These are phyloP conservation scores for Anolis sagrei DNA, from an alignment of 2,113 vertebrate genomes.

Conservation along the genomic window DNA sequence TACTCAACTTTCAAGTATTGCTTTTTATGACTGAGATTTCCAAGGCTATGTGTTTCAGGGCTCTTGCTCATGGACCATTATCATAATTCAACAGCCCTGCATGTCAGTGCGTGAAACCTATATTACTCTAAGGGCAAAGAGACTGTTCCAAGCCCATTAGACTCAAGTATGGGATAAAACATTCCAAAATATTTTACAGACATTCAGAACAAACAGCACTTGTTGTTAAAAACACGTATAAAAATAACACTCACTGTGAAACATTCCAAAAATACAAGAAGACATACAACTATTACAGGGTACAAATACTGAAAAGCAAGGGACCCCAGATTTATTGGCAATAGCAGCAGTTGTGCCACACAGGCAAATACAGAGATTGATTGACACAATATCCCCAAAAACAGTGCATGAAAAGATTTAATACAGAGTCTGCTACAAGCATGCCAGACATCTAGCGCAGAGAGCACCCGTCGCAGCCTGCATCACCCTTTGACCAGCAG, in stretches of 20 bases:
- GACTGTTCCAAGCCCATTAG: constrained; percentile 73
- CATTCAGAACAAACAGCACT: constrained; percentile 66
- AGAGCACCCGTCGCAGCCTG: constrained; percentile 36
- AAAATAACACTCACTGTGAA: constrained; percentile 63
- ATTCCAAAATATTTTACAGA: constrained; percentile 66
- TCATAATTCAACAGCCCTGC: background rate
- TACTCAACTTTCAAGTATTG: background rate
- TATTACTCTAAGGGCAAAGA: constrained; percentile 21
- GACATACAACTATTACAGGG: constrained; percentile 59
- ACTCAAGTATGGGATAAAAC: constrained; percentile 34
- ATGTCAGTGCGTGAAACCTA: background rate
- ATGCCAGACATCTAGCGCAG: constrained; percentile 35
- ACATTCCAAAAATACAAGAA: constrained; percentile 44
- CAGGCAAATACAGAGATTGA: constrained; percentile 44
- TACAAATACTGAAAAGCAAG: constrained; percentile 46
- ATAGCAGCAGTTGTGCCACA: constrained; percentile 60
- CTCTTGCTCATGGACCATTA: background rate
- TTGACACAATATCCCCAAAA: constrained; percentile 43
- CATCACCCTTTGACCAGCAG: background rate
- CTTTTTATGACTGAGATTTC: background rate
- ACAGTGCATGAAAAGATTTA: constrained; percentile 46
- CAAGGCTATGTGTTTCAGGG: background rate
- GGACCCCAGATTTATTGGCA: constrained; percentile 37
- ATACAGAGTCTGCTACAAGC: constrained; percentile 45
- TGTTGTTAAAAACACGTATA: constrained; percentile 70